phyloP scores from a whole-genome alignment of 2,888 invertebrate genomes.

The Biston stratarius region DNA sequence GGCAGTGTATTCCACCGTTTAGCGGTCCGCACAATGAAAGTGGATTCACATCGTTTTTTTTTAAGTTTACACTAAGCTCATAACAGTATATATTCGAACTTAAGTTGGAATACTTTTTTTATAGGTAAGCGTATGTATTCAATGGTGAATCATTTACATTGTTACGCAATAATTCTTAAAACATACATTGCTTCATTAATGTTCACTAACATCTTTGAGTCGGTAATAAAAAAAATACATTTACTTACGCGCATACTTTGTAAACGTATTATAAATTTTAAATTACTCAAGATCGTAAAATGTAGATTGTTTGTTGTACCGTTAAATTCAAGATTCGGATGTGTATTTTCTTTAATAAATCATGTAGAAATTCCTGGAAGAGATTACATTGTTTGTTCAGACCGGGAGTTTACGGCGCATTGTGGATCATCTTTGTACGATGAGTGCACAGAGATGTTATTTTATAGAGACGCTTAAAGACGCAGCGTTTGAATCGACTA shows the following conservation, averaged over 20 bases:
- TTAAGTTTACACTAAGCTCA: no score
- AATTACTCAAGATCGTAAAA: slow-evolving; percentile 58
- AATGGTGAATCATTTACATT: no score
- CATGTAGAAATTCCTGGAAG: slow-evolving; percentile 63
- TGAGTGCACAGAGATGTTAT: slow-evolving; percentile 20
- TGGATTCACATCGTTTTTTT: no score
- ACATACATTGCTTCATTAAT: neutral
- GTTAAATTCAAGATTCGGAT: slow-evolving; percentile 64
- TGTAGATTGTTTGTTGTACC: slow-evolving; percentile 59
- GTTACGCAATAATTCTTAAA: neutral
- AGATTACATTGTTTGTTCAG: slow-evolving; percentile 74
- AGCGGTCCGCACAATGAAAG: no score
- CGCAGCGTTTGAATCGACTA: no score
- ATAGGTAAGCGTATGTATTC: no score
- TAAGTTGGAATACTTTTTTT: no score
- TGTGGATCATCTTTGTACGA: slow-evolving; percentile 52
- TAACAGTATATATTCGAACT: no score
- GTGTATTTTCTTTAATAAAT: slow-evolving; percentile 69
- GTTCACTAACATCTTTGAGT: neutral
- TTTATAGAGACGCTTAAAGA: no score
- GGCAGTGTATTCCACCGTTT: no score
- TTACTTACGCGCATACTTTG: slow-evolving; percentile 40
- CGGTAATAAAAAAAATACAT: slow-evolving; percentile 7
- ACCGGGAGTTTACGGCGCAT: slow-evolving; percentile 63
- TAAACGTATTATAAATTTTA: slow-evolving; percentile 53